Evolutionary conservation across 2,113 vertebrate genomes (phyloP), one percentile per base, ranked within the genome.

Genomic region (Galeopterus variegatus): DNA sequence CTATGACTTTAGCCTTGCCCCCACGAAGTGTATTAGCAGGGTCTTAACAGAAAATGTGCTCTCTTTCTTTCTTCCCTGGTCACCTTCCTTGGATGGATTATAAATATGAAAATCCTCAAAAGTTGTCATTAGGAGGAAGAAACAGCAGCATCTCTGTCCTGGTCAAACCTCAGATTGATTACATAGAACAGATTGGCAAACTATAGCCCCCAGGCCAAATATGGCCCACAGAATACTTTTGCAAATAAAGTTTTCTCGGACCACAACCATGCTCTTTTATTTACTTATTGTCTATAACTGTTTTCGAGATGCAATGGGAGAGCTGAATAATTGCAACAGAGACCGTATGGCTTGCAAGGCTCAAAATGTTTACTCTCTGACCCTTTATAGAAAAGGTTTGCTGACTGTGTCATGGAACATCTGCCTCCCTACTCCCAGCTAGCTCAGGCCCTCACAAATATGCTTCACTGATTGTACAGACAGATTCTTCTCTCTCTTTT

Each of bases 1-100:
- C 69, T 79, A 15, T 79, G 70, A 96, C 15, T 94, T 94, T 94
- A 93, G 69, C 67, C 70, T 79, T 89, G 28, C 86, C 33, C 26
- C 13, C 13, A 9, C 48, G 48, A 58, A 96, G 85, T 15, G 33
- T 13, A 24, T 84, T 85, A 81, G 31, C 45, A 83, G 64, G 91
- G 31, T 88, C 52, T 45, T 84, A 87, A 88, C 67, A 81, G 75
- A 86, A 81, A 82, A 36, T 26, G 23, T 70, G 24, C 21, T 90
- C 73, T 94, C 24, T 60, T 75, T 77, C 52, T 73, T 41, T 48
- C 60, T 19, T 92, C 90, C n/a, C 58, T 52, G 26, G 33, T 70
- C 70, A 75, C 48, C 45, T 75, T 48, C 33, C 33, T 69, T 52
- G 72, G 31, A 21, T 75, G 48, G 28, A 1, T 17, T 79, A 3